Evolutionary conservation across 2,797 vertebrate genomes (phyloP).

Genomic region (Loriculus beryllinus): DNA sequence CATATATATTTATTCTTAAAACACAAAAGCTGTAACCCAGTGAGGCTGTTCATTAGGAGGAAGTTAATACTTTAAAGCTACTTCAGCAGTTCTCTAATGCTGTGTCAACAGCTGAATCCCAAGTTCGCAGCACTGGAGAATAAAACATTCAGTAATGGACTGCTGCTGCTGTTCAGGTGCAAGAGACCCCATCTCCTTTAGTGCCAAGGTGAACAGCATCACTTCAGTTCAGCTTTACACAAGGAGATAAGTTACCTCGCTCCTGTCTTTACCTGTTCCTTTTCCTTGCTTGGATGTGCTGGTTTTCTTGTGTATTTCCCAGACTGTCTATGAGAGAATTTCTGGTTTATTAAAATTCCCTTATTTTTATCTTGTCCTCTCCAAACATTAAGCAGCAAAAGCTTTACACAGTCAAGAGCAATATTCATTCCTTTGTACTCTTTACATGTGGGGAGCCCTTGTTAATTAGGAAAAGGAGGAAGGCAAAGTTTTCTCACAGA

Average conservation of each 20-base stretch:
- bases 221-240: background rate
- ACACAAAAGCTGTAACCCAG: slow-evolving; percentile 46
- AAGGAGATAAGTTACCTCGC: background rate
- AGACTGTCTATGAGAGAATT: background rate
- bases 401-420: background rate
- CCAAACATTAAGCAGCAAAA: background rate
- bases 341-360: background rate
- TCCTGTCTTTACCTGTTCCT: slow-evolving; percentile 11
- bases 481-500: background rate
- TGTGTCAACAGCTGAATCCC: slow-evolving; percentile 31
- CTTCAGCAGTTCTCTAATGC: slow-evolving; percentile 19
- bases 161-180: slow-evolving; percentile 12
- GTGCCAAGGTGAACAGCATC: background rate
- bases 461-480: slow-evolving; percentile 20
- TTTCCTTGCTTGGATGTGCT: background rate
- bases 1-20: slow-evolving; percentile 46
- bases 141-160: background rate
- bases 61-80: slow-evolving; percentile 31
- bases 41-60: slow-evolving; percentile 40
- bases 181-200: background rate
- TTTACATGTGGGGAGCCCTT: background rate
- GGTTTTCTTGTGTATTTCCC: background rate
- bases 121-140: slow-evolving; percentile 13
- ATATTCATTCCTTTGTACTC: background rate
- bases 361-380: background rate